These are phyloP conservation scores for Erebia epiphron DNA, from an alignment of 2,888 invertebrate genomes.

Conservation along the genomic window DNA sequence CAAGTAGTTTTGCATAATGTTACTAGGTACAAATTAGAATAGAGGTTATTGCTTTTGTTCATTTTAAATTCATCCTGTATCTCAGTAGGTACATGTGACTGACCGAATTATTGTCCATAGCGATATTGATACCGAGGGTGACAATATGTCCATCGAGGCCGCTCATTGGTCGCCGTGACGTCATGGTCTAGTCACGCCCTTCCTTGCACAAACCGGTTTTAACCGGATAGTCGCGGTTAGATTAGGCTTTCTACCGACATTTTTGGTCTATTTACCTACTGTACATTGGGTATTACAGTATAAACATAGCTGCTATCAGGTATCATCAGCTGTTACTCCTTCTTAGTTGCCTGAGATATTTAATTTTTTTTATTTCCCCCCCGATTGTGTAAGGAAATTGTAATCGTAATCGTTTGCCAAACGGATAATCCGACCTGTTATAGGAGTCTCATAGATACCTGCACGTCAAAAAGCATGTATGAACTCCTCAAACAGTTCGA, in stretches of 20 bases:
- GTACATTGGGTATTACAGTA: not conserved
- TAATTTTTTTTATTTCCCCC: no score
- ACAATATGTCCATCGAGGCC: conserved; percentile 57
- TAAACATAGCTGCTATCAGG: no score
- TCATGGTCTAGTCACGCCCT: conserved; percentile 68
- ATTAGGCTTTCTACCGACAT: conserved; percentile 3
- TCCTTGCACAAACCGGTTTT: conserved; percentile 56
- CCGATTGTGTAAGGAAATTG: no score
- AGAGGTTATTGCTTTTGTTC: not conserved
- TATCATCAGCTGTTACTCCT: no score
- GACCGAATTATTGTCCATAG: conserved; percentile 29
- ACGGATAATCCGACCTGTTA: no score
- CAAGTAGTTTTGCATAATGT: no score
- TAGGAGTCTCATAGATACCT: no score
- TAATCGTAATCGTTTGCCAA: no score
- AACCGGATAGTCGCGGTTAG: conserved; percentile 48
- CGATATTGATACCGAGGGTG: conserved; percentile 53
- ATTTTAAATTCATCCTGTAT: conserved; percentile 6
- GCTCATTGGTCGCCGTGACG: conserved; percentile 71
- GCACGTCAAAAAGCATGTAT: no score
- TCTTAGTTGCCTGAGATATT: no score
- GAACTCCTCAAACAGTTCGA: no score
- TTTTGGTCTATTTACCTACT: not conserved
- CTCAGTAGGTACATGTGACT: not conserved
- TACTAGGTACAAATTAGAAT: not conserved